Conservation (phyloP, 2,888 invertebrate genomes). For the Scaeva pyrastri region DNA sequence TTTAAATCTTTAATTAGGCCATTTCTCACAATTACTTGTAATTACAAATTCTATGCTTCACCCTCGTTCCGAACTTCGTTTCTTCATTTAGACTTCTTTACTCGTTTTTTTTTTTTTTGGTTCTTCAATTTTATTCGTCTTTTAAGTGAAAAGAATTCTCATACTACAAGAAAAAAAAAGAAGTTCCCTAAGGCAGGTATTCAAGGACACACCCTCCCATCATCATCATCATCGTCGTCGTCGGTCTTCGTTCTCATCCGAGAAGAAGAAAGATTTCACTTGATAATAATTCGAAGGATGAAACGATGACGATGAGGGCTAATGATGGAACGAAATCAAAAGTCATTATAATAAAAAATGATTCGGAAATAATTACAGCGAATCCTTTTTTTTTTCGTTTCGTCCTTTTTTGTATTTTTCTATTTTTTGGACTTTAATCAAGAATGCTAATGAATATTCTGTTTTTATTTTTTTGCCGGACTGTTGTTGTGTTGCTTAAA, state of each 20-base stretch:
- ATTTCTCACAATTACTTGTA: conserved; percentile 75
- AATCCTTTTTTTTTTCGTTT: conserved; percentile 58
- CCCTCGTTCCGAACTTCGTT: not conserved
- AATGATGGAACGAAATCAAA: conserved; percentile 71
- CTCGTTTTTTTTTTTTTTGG: not conserved
- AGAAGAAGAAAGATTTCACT: not conserved
- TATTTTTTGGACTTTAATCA: conserved; percentile 70
- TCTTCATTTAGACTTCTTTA: conserved; percentile 25
- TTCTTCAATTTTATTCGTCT: conserved; percentile 32
- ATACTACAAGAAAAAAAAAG: not conserved
- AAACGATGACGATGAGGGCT: conserved; percentile 31
- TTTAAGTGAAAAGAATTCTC: not conserved
- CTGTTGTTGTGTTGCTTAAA: conserved; percentile 58
- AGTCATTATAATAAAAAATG: conserved; percentile 74
- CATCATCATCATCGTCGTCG: not conserved
- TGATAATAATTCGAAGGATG: conserved; percentile 23
- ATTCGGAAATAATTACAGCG: conserved; percentile 73
- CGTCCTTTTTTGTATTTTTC: not conserved
- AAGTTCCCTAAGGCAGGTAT: conserved; percentile 62
- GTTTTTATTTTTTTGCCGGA: not conserved
- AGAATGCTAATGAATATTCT: conserved; percentile 72
- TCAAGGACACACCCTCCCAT: conserved; percentile 62
- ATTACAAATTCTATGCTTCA: conserved; percentile 65
- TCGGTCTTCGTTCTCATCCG: too few species aligned
- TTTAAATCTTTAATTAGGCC: conserved; percentile 75